A percentile compares a stretch with the other conserved stretches of the same genome.
These are phyloP conservation scores for Muraenolepis orangiensis DNA, from an alignment of 2,797 vertebrate genomes.

Conservation along the genomic window DNA sequence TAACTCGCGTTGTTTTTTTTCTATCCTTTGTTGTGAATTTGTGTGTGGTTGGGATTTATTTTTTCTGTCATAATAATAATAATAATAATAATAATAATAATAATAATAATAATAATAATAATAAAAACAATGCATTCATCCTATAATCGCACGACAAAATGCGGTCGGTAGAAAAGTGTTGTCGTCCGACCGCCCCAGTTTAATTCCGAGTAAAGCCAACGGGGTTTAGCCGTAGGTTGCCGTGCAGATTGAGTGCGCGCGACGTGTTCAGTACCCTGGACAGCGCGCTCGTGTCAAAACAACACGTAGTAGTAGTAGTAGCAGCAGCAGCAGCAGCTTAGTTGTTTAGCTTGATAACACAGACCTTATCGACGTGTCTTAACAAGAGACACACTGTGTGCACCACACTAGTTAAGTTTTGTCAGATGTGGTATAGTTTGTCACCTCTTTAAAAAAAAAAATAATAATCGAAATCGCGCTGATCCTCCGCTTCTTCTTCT, in stretches of 20 bases:
- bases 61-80: too few species aligned
- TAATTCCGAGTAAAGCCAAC: constrained; percentile 4
- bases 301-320: too few species aligned
- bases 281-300: constrained; percentile 24
- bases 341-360: not conserved
- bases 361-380: not conserved
- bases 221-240: constrained; percentile 1
- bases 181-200: not conserved
- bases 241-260: not conserved
- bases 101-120: too few species aligned
- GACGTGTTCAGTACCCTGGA: constrained; percentile 53
- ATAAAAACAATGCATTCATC: not conserved
- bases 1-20: not conserved
- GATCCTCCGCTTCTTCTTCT: not conserved
- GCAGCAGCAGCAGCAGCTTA: not conserved
- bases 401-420: not conserved
- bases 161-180: not conserved
- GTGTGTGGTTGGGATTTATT: constrained; percentile 8
- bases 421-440: not conserved
- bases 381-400: not conserved
- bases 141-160: not conserved
- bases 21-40: constrained; percentile 5
- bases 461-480: too few species aligned
- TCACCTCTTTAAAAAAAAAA: not conserved
- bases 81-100: too few species aligned